These are phyloP conservation scores for Brachionichthys hirsutus DNA, from an alignment of 2,113 vertebrate species.

Conservation along the genomic window DNA sequence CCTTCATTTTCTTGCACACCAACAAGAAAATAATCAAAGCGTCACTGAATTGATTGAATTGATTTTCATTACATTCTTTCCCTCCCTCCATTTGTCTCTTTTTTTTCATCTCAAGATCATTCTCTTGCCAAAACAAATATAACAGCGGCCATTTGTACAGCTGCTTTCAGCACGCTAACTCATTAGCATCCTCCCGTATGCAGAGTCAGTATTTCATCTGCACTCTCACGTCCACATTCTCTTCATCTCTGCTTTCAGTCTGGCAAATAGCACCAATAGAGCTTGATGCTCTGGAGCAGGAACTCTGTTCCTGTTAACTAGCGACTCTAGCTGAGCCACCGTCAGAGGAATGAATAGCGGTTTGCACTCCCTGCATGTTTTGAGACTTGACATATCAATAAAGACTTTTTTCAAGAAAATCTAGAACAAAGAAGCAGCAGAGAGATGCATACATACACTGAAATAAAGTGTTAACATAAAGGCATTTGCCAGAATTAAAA, in stretches of 20 bases:
- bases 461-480: background rate
- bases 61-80: conserved; percentile 4
- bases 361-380: conserved; percentile 10
- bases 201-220: conserved; percentile 18
- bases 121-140: conserved; percentile 13
- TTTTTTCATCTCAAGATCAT: background rate
- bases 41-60: conserved; percentile 39
- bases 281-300: conserved; percentile 4
- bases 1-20: conserved; percentile 16
- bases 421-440: background rate
- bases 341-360: conserved; percentile 15
- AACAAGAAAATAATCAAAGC: conserved; percentile 34
- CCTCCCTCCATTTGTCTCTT: background rate
- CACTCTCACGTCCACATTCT: background rate
- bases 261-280: background rate
- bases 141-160: background rate
- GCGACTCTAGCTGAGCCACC: conserved; percentile 2
- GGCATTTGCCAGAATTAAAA: background rate
- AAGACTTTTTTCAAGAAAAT: background rate
- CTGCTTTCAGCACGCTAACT: conserved; percentile 16
- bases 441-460: background rate
- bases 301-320: conserved; percentile 11
- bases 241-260: conserved; percentile 3
- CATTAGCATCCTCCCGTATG: conserved; percentile 38
- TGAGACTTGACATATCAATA: background rate